Conservation (phyloP, 2,113 vertebrate genomes). For the Aix galericulata region DNA sequence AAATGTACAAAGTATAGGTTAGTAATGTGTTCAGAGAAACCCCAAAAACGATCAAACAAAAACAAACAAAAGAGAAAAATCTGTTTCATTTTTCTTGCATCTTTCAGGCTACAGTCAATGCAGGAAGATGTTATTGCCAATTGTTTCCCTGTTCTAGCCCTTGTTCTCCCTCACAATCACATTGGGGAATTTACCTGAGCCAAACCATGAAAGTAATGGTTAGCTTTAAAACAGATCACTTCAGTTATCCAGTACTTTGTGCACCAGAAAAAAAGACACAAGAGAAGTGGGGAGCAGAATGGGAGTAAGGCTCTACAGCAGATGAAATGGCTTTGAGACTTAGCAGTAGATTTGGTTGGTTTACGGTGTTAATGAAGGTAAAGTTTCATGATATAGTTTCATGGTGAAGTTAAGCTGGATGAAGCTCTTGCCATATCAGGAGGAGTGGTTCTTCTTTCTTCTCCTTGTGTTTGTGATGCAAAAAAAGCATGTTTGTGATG, state of each 20-base stretch:
- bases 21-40: not conserved
- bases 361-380: not conserved
- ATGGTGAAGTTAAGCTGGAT: not conserved
- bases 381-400: not conserved
- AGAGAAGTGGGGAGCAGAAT: not conserved
- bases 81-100: not conserved
- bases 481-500: not conserved
- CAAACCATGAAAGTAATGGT: not conserved
- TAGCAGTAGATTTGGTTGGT: rapidly evolving
- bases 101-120: not conserved
- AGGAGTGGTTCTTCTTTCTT: not conserved
- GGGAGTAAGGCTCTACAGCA: not conserved
- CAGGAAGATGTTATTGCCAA: not conserved
- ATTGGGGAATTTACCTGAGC: not conserved
- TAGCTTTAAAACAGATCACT: not conserved
- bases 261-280: not conserved
- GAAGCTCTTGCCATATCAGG: not conserved
- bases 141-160: rapidly evolving
- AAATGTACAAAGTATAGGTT: not conserved
- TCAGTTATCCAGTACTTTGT: not conserved
- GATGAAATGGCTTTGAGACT: not conserved
- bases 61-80: not conserved
- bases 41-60: not conserved
- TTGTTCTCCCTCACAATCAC: not conserved
- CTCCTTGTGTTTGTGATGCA: not conserved